phyloP scores from a whole-genome alignment of 2,797 vertebrate genomes.

The Neoniphon sammara region DNA sequence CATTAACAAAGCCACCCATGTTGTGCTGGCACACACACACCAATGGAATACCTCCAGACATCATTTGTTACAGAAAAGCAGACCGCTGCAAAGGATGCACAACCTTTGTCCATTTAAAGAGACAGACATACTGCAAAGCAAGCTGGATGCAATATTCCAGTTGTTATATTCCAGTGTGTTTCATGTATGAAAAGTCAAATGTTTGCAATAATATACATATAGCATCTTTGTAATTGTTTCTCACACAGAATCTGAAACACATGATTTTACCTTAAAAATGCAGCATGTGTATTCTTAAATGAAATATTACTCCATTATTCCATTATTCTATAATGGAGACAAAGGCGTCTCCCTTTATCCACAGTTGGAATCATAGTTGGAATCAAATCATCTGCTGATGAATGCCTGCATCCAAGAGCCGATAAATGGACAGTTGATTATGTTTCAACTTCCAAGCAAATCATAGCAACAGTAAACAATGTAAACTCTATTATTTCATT shows the following conservation, averaged over 20 bases:
- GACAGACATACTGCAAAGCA: slow-evolving; percentile 7
- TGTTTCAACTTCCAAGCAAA: neutral
- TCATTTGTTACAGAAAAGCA: slow-evolving; percentile 7
- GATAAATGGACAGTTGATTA: slow-evolving; percentile 13
- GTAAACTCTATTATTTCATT: slow-evolving; percentile 2
- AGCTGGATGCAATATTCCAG: neutral
- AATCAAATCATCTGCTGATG: slow-evolving; percentile 36
- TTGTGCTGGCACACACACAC: slow-evolving; percentile 1
- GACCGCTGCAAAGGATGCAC: slow-evolving; percentile 20
- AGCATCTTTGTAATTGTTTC: neutral
- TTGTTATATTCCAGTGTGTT: too few relatives aligned
- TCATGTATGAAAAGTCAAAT: neutral
- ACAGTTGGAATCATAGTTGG: slow-evolving; percentile 22
- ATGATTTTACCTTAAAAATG: slow-evolving; percentile 20
- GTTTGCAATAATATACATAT: neutral
- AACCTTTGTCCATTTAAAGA: neutral
- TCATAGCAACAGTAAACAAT: neutral
- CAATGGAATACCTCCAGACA: slow-evolving; percentile 11
- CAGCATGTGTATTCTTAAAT: slow-evolving; percentile 18
- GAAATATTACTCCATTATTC: neutral
- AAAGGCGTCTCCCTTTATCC: too few relatives aligned
- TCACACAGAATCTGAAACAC: neutral
- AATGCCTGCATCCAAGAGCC: neutral
- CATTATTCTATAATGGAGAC: too few relatives aligned
- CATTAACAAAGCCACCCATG: slow-evolving; percentile 47